Percentiles rank a stretch among this genome's conserved stretches.
phyloP scores from a whole-genome alignment of 2,113 vertebrate genomes.

The Stercorarius parasiticus region DNA sequence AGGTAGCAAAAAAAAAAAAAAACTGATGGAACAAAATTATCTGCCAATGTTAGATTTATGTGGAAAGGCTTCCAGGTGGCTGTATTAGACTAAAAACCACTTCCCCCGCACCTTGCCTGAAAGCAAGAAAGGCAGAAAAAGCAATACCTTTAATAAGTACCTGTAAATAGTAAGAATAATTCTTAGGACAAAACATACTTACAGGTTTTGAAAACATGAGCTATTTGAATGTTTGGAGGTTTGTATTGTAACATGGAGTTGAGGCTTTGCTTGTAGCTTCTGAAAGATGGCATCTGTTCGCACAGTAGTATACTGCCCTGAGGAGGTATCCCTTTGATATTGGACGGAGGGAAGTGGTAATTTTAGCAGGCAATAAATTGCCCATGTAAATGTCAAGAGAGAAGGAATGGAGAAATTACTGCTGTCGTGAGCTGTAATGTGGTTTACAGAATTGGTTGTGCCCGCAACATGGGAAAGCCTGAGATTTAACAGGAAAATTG shows the following conservation, averaged over 20 bases:
- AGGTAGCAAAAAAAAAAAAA: background rate
- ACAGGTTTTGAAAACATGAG: background rate
- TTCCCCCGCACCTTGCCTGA: background rate
- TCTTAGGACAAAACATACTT: background rate
- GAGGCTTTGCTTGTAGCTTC: background rate
- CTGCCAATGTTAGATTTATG: background rate
- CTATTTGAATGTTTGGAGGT: background rate
- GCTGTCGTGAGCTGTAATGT: background rate
- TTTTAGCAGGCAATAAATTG: constrained; percentile 46
- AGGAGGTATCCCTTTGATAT: constrained; percentile 15
- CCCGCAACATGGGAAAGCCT: background rate
- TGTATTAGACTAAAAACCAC: background rate
- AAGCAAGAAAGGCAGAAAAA: background rate
- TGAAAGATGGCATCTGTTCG: constrained; percentile 39
- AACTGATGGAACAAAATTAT: background rate
- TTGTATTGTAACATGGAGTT: background rate
- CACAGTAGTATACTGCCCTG: background rate
- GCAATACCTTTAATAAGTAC: background rate
- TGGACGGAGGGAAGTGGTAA: background rate
- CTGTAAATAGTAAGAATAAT: background rate
- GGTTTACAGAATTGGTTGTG: background rate
- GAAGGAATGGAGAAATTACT: background rate
- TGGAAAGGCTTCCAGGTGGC: background rate
- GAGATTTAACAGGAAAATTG: background rate
- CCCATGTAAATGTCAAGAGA: constrained; percentile 35